Evolutionary conservation across 2,113 vertebrate genomes (phyloP).

Genomic region (Lota lota): DNA sequence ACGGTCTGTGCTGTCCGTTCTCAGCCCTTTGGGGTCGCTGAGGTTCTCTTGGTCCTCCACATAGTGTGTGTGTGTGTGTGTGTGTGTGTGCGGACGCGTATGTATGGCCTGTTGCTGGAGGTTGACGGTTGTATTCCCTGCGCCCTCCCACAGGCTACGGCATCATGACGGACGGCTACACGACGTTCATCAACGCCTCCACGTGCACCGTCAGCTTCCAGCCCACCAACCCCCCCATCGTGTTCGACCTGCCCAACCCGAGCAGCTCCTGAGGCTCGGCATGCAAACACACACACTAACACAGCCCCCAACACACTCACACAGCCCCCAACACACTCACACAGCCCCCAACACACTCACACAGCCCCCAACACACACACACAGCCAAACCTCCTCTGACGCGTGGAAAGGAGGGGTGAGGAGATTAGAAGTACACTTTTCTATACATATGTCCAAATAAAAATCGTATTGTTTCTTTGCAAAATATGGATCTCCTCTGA

Average conservation of each 20-base stretch:
- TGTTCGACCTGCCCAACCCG: constrained; percentile 96
- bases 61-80: neutral
- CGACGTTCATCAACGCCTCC: constrained; percentile 94
- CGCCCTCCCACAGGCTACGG: constrained; percentile 81
- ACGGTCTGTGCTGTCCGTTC: too few relatives aligned
- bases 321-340: neutral
- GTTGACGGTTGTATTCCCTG: neutral
- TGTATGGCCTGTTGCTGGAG: neutral
- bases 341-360: too few relatives aligned
- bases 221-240: constrained; percentile 95
- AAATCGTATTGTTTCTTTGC: constrained; percentile 79
- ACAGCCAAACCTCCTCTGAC: constrained; percentile 19
- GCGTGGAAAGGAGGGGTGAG: constrained; percentile 32
- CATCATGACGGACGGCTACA: constrained; percentile 96
- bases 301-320: constrained; percentile 30
- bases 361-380: neutral
- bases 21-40: too few relatives aligned
- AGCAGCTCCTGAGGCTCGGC: constrained; percentile 85
- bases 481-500: constrained; percentile 78
- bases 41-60: too few relatives aligned
- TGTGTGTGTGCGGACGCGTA: neutral
- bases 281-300: constrained; percentile 7
- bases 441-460: constrained; percentile 74
- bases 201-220: constrained; percentile 98
- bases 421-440: constrained; percentile 54